These are phyloP conservation scores for Plemyria rubiginata DNA, from an alignment of 2,888 invertebrate genomes.

Conservation along the genomic window DNA sequence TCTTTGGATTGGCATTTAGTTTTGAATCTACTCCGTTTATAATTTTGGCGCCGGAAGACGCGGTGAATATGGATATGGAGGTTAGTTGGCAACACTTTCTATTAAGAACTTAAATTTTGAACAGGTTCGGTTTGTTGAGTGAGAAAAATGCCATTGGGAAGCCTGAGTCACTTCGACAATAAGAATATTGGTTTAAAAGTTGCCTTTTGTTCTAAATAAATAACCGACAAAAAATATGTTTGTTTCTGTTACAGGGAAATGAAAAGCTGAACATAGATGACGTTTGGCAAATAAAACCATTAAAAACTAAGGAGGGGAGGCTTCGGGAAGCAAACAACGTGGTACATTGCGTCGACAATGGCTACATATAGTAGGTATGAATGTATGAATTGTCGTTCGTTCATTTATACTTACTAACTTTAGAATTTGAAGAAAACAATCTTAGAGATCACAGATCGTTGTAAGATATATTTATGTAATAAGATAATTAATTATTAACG, in stretches of 20 bases:
- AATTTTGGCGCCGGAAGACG: constrained; percentile 83
- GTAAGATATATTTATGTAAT: too few species aligned
- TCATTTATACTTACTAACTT: neutral
- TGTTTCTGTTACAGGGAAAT: constrained; percentile 71
- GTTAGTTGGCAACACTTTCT: constrained; percentile 5
- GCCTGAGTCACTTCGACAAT: too few species aligned
- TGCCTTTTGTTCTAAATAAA: neutral
- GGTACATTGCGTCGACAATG: constrained; percentile 87
- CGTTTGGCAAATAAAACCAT: constrained; percentile 86
- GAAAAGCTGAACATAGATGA: constrained; percentile 85
- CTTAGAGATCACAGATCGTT: too few species aligned
- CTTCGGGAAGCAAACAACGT: constrained; percentile 86
- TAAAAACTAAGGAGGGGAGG: constrained; percentile 85
- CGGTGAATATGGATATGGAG: constrained; percentile 75
- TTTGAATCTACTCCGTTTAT: constrained; percentile 86
- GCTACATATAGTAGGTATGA: constrained; percentile 85
- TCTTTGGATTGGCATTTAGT: constrained; percentile 84
- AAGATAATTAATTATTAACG: too few species aligned
- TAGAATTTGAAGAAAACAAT: neutral
- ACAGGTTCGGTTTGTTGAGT: too few species aligned
- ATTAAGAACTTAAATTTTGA: neutral
- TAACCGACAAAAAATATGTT: neutral
- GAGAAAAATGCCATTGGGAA: neutral
- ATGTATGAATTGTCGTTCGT: neutral
- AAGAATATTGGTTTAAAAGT: too few species aligned